Base-by-base conservation (phyloP, 2,888 invertebrate species). In the Bombyx huttoni region DNA sequence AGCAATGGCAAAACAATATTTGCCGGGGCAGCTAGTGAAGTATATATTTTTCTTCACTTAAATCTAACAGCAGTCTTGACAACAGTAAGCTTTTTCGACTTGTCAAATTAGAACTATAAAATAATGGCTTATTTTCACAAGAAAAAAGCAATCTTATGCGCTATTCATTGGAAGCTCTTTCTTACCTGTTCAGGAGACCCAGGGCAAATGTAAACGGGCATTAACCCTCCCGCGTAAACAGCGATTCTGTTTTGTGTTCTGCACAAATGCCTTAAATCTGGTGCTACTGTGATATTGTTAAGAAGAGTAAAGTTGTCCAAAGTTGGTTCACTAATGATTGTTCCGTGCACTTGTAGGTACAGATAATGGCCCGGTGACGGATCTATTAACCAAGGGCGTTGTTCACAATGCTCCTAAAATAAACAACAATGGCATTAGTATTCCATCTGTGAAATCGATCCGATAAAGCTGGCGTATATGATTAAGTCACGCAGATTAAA, bases 341-440 rank as follows among this genome's bases (percentile, higher is more conserved):
- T 90, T 1, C 95, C 96, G 57, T 91, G 91, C 56, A 94, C 90
- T 72, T 94, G 94, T 24, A 95, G 91, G 81, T 95, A 96, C 7
- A 96, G 88, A 68, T 93, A 96, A 58, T 93, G 93, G 49, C 92
- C 92, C 9, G 91, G 91, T 0, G 92, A 91, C 0, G 93, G 95
- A 65, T 94, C 94, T 58, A 96, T 94, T 47, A 95, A 88, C 91
- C 95, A 94, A 0, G 96, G 95, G 55, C 93, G 91, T 51, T 91
- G 91, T 62, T 95, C 94, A 64, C 96, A 96, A 58, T 93, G 93
- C 66, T 92, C 90, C 96, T 96, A 83, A 46, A 85, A 83, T 53
- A 34, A 40, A 8, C 5, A 1, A 8, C 46, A 13, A n/a, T 7
- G 40, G 40, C 2, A 40, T 40, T 40, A 40, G 24, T 24, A n/a